These are phyloP conservation scores for Bubo scandiacus DNA, from an alignment of 2,113 vertebrate genomes.

Conservation along the genomic window DNA sequence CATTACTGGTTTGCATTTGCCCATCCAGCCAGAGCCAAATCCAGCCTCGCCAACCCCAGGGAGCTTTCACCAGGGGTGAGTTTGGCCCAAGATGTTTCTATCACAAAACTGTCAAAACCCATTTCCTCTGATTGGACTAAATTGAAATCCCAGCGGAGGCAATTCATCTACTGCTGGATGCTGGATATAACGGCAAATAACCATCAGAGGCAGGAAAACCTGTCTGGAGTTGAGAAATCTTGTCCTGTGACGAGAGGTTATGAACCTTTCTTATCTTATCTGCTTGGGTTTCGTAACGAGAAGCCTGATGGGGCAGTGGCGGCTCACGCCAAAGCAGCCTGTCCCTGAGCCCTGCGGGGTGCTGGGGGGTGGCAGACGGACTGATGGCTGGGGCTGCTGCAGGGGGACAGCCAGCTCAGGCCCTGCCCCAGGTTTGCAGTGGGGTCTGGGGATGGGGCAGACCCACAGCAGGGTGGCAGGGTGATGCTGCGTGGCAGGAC, in stretches of 20 bases:
- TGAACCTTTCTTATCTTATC: background rate
- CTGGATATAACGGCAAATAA: background rate
- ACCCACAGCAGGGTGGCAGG: fast-evolving
- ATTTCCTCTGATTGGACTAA: background rate
- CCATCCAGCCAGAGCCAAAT: background rate
- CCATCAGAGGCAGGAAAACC: background rate
- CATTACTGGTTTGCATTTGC: background rate
- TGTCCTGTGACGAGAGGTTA: background rate
- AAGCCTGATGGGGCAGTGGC: background rate
- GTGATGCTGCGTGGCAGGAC: background rate
- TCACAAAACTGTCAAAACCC: slow-evolving; percentile 19
- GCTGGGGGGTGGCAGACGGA: fast-evolving
- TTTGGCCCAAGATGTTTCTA: background rate
- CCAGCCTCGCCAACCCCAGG: background rate
- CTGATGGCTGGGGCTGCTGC: background rate
- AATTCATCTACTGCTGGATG: slow-evolving; percentile 9
- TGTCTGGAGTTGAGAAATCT: slow-evolving; percentile 3
- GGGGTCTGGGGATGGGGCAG: background rate
- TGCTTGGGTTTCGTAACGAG: background rate
- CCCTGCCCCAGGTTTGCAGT: fast-evolving
- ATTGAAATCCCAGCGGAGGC: background rate
- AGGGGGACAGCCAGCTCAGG: background rate
- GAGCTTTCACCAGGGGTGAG: background rate
- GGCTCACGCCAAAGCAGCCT: background rate
- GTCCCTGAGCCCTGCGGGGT: fast-evolving